These are phyloP conservation scores for Gadus chalcogrammus DNA, from an alignment of 2,113 vertebrate species.

Conservation along the genomic window DNA sequence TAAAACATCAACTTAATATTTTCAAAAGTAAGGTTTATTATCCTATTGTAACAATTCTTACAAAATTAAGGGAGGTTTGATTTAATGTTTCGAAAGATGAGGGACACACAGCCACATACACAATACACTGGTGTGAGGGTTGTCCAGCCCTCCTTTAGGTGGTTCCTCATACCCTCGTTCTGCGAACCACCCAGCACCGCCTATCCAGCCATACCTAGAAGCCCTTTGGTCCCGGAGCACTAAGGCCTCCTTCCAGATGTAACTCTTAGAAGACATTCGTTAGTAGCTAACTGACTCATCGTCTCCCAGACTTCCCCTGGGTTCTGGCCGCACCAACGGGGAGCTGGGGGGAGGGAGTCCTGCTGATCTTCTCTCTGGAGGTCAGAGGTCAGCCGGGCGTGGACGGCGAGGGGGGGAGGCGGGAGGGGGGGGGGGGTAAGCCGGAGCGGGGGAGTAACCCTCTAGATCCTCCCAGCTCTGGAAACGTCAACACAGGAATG, in stretches of 20 bases:
- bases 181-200: conserved; percentile 2
- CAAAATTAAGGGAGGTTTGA: conserved; percentile 8
- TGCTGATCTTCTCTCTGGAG: conserved; percentile 15
- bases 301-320: not conserved
- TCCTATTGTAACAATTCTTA: not conserved
- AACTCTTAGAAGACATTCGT: no score
- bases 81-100: not conserved
- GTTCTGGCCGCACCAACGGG: not conserved
- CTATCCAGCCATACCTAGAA: not conserved
- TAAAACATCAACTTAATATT: not conserved
- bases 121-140: conserved; percentile 52
- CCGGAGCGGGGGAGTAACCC: conserved; percentile 19
- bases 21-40: not conserved
- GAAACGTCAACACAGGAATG: conserved; percentile 4
- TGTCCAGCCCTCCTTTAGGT: conserved; percentile 55
- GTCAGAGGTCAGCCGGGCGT: conserved; percentile 75
- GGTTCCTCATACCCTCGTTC: conserved; percentile 33
- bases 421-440: conserved; percentile 45
- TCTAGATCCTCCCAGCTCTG: conserved; percentile 24
- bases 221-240: not conserved
- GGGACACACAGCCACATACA: not conserved
- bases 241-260: no score
- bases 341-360: conserved; percentile 1
- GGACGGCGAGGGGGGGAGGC: conserved; percentile 74
- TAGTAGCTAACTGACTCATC: no score